Base-by-base conservation (phyloP, 2,888 invertebrate genomes). In the Hyposoter didymator region DNA sequence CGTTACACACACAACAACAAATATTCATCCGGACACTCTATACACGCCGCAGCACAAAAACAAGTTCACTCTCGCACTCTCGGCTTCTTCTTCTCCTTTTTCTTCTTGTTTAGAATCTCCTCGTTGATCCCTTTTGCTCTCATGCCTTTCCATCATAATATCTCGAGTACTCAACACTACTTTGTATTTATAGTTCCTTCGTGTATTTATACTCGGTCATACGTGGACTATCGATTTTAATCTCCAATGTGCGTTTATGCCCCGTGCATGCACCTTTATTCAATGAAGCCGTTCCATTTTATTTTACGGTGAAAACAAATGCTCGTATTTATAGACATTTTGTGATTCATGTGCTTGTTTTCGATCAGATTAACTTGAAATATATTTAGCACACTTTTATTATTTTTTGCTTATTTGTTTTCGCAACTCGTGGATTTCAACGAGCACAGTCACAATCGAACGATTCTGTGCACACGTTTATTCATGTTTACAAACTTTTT, bases 221-320 rank as follows among this genome's bases (percentile, higher is more conserved):
- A 32, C 32, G 28, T 8, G 5, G n/a, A 66, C 32, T 67, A 59
- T 45, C 52, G 45, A 22, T 74, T 28, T 69, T 75, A 45, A 39
- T 62, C n/a, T 62, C 10, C 22, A 49, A 17, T 49, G 39, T 49
- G 39, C 52, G 66, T 52, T 76, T 76, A 66, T 80, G 75, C 64
- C 39, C 59, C 64, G 35, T 35, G 35, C 32, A 12, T 43, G 19
- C 75, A 55, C 47, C 70, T 64, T 80, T 47, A 72, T 80, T 76
- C 75, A 80, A 80, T 80, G 72, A 72, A 80, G 75, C 43, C 70
- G 75, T 74, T 79, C 22, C 12, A 84, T 80, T 70, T 79, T 39
- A 75, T 72, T 52, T 35, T 39, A 47, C 75, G 72, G 66, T 80
- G 28, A 75, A 64, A 84, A 75, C 75, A 70, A 80, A 70, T 67